Base-by-base conservation (phyloP, 2,113 vertebrate genomes). In the Proterorhinus semilunaris region DNA sequence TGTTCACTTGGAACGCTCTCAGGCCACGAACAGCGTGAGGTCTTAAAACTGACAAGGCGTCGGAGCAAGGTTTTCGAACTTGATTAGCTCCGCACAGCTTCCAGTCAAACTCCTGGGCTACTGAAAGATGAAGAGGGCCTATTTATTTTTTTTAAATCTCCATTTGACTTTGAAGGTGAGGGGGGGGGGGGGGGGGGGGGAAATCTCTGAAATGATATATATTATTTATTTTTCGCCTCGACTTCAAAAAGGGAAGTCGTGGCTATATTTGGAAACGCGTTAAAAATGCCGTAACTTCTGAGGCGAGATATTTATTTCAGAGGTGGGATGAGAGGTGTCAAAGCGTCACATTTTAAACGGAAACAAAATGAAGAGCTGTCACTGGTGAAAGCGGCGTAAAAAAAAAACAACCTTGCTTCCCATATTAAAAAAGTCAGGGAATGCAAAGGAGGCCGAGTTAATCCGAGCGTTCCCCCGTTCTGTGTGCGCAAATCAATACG, bases 101-200 rank as follows among this genome's bases (percentile, higher is more conserved):
- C 12, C 36, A 10, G 13, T 44, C 58, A 7, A 45, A 61, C 42
- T 61, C 36, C 15, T 59, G 12, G 57, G 49, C 2, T 44, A 43
- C 58, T 61, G 36, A 61, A 61, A 61, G 15, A 61, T 61, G 58
- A 42, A 61, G 44, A 16, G 42, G 44, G 44, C 44, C 58, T 45
- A 61, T 61, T 59, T 59, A 59, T 43, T 61, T 61, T 61, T 61
- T 44, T 12, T 4, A 42, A 61, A 61, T 61, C 58, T 15, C 43
- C 58, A 61, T 61, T 16, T 61, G 42, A 61, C 58, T 45, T 61
- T 61, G 58, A 61, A 61, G 58, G 58, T 61, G 58, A 61, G 49
- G 58, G 7, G 42, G 11, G 36, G 7, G 42, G 11, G 36, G 49
- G 58, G 7, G 42, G 11, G 36, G 49, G 58, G 7, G 42, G 11